Evolutionary conservation across 2,797 vertebrate species (phyloP), one percentile per base, ranked within the genome.

Genomic region (Eulemur albifrons): DNA sequence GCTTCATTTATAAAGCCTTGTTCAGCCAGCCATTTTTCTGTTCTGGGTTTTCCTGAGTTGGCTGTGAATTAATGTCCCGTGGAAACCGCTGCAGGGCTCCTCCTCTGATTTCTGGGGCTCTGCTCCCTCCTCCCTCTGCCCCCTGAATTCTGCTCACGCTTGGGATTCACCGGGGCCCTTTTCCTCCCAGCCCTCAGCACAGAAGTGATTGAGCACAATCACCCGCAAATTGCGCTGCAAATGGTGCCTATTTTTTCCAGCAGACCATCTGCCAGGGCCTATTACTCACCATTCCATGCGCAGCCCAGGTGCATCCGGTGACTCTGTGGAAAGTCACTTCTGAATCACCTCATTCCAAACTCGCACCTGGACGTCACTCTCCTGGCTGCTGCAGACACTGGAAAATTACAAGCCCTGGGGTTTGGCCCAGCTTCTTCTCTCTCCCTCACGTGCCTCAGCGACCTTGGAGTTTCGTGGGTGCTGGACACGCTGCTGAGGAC

Each of bases 111-210:
- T 15, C 1, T 0, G 17, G 15, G 54, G 43, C 32, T 5, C 23
- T 3, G 18, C 57, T 1, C 35, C 52, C 14, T 35, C 4, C 75
- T 38, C 25, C 17, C 3, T 43, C 35, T 4, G 15, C 13, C 35
- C 85, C 65, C 3, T 7, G 17, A 17, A 9, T 5, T 23, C 69
- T 1, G 2, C 38, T 54, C 40, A 5, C 54, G 63, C 30, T 2
- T 2, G 0, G 5, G 73, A 17, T 0, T 7, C 67, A 18, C 48
- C 2, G 0, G 12, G 1, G 9, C 15, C 18, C 35, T 23, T 70
- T 35, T 8, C 21, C 10, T 25, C 21, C 23, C 57, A 32, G 90
- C 43, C 40, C 52, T 43, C 77, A 35, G 30, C 8, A 1, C 72
- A 3, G n/a, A 4, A 2, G 7, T 1, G 3, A 38, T 6, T 10